Evolutionary conservation across 2,888 invertebrate genomes (phyloP).

Genomic region (Belgica antarctica): DNA sequence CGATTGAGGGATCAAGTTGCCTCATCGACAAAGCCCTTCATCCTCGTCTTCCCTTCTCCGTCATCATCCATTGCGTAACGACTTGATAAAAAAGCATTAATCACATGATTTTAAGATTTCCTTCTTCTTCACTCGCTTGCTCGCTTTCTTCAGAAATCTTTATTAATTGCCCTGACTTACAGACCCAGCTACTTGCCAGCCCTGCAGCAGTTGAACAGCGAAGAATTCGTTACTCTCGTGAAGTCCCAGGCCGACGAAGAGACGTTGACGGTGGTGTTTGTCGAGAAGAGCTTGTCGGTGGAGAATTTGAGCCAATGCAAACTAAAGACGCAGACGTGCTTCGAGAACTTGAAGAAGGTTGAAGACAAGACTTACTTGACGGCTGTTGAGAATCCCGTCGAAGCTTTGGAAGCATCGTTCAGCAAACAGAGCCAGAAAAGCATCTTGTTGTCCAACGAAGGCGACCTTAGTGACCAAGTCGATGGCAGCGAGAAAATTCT

Average conservation of each 20-base stretch:
- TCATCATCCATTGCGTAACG: neutral
- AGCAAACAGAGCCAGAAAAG: neutral
- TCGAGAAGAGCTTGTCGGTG: conserved; percentile 46
- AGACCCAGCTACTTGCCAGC: conserved; percentile 26
- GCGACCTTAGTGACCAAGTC: conserved; percentile 21
- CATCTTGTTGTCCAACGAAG: neutral
- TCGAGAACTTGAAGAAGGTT: conserved; percentile 53
- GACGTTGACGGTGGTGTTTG: conserved; percentile 34
- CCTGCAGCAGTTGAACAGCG: conserved; percentile 3
- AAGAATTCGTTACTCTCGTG: conserved; percentile 32
- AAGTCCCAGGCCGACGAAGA: conserved; percentile 29
- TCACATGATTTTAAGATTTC: neutral
- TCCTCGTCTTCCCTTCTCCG: no score
- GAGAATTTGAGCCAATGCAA: conserved; percentile 56
- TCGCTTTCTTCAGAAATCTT: conserved; percentile 18
- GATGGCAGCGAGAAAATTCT: conserved; percentile 11
- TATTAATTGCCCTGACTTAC: conserved; percentile 16
- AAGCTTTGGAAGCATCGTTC: neutral
- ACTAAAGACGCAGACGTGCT: conserved; percentile 52
- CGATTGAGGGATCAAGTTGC: conserved; percentile 5
- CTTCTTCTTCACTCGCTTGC: neutral
- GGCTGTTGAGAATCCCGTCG: conserved; percentile 57
- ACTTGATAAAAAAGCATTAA: neutral
- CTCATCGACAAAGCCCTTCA: neutral
- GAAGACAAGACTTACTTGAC: conserved; percentile 59